Base-by-base conservation (phyloP, 2,113 vertebrate species). In the Chunga burmeisteri region DNA sequence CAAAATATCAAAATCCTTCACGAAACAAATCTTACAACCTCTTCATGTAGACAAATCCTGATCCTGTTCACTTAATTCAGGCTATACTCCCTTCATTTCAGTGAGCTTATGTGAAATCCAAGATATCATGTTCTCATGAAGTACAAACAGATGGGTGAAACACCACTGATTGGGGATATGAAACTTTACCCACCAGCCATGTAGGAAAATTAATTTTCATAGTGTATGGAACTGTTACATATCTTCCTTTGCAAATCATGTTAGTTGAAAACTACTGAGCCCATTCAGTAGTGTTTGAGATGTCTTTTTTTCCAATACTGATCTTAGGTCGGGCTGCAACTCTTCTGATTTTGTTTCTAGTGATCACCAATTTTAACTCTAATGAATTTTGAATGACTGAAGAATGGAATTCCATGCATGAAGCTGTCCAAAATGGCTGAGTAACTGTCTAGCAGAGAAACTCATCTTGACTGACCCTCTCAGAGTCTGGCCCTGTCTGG, bases 1-100 rank as follows among this genome's bases (percentile, higher is more conserved):
- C 10, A 92, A 92, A 81, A 82, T 49, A 86, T n/a, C 44, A 91
- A 96, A 94, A 89, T 82, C 66, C 66, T 96, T 65, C 22, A 65
- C 77, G 53, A 88, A 96, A 81, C 11, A 89, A 52, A 49, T 26
- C 30, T 82, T 83, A 32, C 6, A 55, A 26, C 36, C 23, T 85
- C 70, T 82, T 68, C 20, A 13, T 49, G 36, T 65, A 92, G 78
- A 75, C 89, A 94, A 94, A 93, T 66, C 75, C 29, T 75, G 27
- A 87, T 91, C 68, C 53, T 72, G 20, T 1, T 26, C 66, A 27
- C 58, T 91, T 81, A 86, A 52, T 85, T 89, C 52, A 79, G 26
- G 27, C 29, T 83, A 19, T 65, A 46, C 22, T 88, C 19, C 42
- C 55, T 82, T 89, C 42, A 92, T 67, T 85, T 92, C 63, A 49